Percentiles rank a stretch among this genome's conserved stretches.
Evolutionary conservation across 2,797 vertebrate species (phyloP).

Genomic region (Ctenopoma kingsleyae): DNA sequence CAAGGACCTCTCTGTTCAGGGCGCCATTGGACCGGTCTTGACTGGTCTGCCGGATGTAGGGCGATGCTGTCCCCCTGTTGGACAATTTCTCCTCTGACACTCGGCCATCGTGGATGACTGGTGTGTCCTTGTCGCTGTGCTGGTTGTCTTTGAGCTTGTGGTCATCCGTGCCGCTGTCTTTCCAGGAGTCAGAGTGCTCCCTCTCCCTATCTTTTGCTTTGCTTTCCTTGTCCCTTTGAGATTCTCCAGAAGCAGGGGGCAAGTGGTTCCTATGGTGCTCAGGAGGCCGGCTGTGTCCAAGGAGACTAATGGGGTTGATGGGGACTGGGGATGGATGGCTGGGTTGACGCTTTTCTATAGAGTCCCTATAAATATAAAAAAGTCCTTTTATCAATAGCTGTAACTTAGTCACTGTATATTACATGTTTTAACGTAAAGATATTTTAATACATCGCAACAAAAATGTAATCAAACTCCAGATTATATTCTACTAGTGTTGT

Average conservation of each 20-base stretch:
- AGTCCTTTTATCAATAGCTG: conserved; percentile 1
- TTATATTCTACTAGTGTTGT: neutral
- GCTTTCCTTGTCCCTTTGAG: conserved; percentile 92
- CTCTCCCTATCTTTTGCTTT: conserved; percentile 91
- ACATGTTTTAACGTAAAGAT: neutral
- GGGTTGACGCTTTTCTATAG: conserved; percentile 91
- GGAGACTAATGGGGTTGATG: conserved; percentile 86
- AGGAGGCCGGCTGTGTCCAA: conserved; percentile 89
- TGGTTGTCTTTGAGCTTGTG: conserved; percentile 94
- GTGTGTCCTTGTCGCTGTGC: conserved; percentile 89
- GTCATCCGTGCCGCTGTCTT: conserved; percentile 89
- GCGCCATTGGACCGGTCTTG: conserved; percentile 90
- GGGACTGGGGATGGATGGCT: conserved; percentile 95
- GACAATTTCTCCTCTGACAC: conserved; percentile 89
- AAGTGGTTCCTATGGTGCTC: conserved; percentile 92
- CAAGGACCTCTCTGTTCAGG: conserved; percentile 88
- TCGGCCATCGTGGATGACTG: conserved; percentile 87
- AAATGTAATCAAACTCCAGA: neutral
- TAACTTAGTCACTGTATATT: neutral
- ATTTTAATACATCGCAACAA: neutral
- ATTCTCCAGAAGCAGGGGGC: conserved; percentile 87
- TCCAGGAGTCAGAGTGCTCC: conserved; percentile 89
- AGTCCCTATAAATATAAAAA: conserved; percentile 85
- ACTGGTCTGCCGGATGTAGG: conserved; percentile 88
- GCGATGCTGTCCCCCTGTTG: conserved; percentile 88